These are phyloP conservation scores for Trematomus loennbergii DNA, from an alignment of 2,113 vertebrate genomes.

Conservation along the genomic window DNA sequence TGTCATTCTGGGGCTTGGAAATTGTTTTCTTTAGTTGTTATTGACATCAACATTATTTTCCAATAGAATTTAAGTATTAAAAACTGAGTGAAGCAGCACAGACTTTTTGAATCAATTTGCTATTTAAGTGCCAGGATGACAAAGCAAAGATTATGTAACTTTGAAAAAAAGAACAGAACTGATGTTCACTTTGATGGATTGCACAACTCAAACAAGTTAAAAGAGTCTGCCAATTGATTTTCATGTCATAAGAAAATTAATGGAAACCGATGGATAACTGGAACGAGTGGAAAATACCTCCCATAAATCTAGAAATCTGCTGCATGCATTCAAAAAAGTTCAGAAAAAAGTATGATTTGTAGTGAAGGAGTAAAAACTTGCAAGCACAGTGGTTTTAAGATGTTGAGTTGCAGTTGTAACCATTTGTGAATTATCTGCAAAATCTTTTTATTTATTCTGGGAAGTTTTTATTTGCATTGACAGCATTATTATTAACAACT, in stretches of 20 bases:
- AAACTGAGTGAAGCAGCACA: not conserved
- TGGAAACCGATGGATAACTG: not conserved
- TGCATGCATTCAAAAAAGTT: not conserved
- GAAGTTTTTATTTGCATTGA: constrained; percentile 39
- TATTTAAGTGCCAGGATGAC: not conserved
- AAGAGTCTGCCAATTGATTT: constrained; percentile 18
- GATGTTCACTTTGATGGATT: constrained; percentile 20
- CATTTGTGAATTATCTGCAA: constrained; percentile 19
- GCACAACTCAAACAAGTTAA: not conserved
- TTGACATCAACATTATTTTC: not conserved
- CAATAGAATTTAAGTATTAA: not conserved
- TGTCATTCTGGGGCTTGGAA: not conserved
- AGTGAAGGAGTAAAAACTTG: not conserved
- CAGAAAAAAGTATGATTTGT: constrained; percentile 2
- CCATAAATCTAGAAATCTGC: constrained; percentile 1
- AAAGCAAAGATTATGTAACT: not conserved
- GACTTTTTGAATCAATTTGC: not conserved
- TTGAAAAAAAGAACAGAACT: constrained; percentile 1
- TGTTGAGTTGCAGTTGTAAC: not conserved
- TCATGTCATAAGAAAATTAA: constrained; percentile 9
- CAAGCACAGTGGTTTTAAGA: not conserved
- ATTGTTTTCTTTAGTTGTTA: not conserved
- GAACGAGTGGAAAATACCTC: not conserved
- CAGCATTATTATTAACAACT: constrained; percentile 42
- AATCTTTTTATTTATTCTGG: constrained; percentile 4